These are phyloP conservation scores for Cephalopholis sonnerati DNA, from an alignment of 2,113 vertebrate genomes.

Conservation along the genomic window DNA sequence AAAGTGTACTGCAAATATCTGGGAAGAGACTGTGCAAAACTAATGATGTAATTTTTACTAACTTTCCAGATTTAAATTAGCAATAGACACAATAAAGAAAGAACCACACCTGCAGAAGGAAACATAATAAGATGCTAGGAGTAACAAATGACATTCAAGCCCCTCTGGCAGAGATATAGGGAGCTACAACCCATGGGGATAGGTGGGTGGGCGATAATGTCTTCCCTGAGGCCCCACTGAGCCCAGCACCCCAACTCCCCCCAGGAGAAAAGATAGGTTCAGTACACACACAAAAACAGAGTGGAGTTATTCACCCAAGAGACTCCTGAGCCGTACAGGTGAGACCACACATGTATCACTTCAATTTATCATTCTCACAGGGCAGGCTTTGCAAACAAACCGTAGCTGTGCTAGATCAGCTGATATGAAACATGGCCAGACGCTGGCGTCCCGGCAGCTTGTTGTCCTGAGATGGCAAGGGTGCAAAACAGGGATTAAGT, in stretches of 20 bases:
- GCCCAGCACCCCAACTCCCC: conserved; percentile 54
- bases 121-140: conserved; percentile 48
- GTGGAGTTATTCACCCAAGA: conserved; percentile 71
- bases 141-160: conserved; percentile 77
- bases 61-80: conserved; percentile 28
- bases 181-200: conserved; percentile 69
- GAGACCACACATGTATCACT: conserved; percentile 80
- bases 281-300: conserved; percentile 60
- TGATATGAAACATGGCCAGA: conserved; percentile 67
- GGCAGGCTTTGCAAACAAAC: conserved; percentile 74
- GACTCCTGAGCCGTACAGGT: conserved; percentile 72
- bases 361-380: conserved; percentile 82
- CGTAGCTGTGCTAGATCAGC: conserved; percentile 62
- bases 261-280: conserved; percentile 63
- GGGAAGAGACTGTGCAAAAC: not conserved
- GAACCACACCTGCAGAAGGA: conserved; percentile 46
- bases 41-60: conserved; percentile 14
- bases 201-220: conserved; percentile 78
- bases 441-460: conserved; percentile 23
- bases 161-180: conserved; percentile 54
- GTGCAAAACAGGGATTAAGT: conserved; percentile 61
- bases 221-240: conserved; percentile 70
- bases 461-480: conserved; percentile 53
- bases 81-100: conserved; percentile 37
- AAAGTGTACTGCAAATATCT: not conserved